Evolutionary conservation across 1,140 invertebrate species (phyloP).

Genomic region (Lamellibrachia luymesi): DNA sequence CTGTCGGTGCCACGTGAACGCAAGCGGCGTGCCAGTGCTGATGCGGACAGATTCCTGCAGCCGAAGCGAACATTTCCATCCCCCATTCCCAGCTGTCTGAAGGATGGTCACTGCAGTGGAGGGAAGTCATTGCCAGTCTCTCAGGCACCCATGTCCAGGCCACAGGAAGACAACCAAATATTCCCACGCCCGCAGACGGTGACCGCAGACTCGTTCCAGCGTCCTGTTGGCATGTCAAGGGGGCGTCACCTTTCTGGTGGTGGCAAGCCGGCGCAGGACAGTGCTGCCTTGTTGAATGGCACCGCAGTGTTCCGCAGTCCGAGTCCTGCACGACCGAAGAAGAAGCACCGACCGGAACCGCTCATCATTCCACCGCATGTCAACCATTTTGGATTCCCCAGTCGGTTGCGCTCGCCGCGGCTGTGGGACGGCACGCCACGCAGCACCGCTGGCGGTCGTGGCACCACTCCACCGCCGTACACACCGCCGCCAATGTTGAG

Average conservation of each 20-base stretch:
- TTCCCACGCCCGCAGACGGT: background rate
- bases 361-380: constrained; percentile 61
- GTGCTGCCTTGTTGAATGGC: constrained; percentile 38
- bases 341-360: constrained; percentile 67
- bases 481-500: constrained; percentile 91
- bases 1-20: background rate
- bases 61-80: constrained; percentile 16
- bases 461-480: constrained; percentile 60
- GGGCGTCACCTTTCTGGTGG: background rate
- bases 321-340: constrained; percentile 56
- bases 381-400: constrained; percentile 59
- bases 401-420: constrained; percentile 62
- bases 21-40: constrained; percentile 19
- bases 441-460: constrained; percentile 31
- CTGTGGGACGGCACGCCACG: constrained; percentile 51
- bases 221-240: background rate
- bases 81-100: background rate
- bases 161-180: background rate
- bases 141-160: background rate
- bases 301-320: constrained; percentile 78
- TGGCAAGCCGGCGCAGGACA: background rate
- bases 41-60: constrained; percentile 20
- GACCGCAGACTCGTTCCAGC: background rate
- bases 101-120: background rate
- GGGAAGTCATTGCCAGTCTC: background rate